phyloP scores from a whole-genome alignment of 64 coral and sea anemone genomes.

The Exaiptasia diaphana region DNA sequence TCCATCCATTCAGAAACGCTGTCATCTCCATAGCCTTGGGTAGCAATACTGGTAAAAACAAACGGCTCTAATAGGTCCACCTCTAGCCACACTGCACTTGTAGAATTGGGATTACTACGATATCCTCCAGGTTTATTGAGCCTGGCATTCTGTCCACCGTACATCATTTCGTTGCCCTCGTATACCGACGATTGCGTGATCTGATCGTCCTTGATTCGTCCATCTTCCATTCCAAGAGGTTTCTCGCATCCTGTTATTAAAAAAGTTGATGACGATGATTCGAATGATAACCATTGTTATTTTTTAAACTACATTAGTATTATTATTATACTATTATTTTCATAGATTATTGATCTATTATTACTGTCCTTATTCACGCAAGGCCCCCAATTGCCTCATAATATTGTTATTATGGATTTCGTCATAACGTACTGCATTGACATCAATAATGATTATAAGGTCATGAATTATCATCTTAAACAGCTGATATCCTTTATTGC shows the following conservation, averaged over 20 bases:
- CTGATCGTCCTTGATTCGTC: slow-evolving; percentile 6
- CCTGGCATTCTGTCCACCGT: slow-evolving; percentile 17
- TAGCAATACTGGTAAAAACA: slow-evolving; percentile 39
- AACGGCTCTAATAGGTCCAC: slow-evolving; percentile 4
- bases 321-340: too few relatives aligned
- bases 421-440: too few relatives aligned
- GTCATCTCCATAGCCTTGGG: slow-evolving; percentile 40
- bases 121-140: slow-evolving; percentile 32
- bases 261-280: too few relatives aligned
- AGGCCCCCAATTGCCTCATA: too few relatives aligned
- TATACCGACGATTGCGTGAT: slow-evolving; percentile 4
- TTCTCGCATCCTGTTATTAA: slow-evolving; percentile 8
- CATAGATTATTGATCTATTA: too few relatives aligned
- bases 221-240: slow-evolving; percentile 36
- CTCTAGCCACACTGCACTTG: background rate
- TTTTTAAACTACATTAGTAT: too few relatives aligned
- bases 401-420: too few relatives aligned
- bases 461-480: too few relatives aligned
- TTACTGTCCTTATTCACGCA: too few relatives aligned
- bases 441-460: too few relatives aligned
- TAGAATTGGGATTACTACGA: background rate
- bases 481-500: too few relatives aligned
- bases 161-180: background rate
- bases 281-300: too few relatives aligned
- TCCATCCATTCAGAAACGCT: slow-evolving; percentile 8